phyloP scores from a whole-genome alignment of 1,140 invertebrate genomes.

The Augochlora pura region DNA sequence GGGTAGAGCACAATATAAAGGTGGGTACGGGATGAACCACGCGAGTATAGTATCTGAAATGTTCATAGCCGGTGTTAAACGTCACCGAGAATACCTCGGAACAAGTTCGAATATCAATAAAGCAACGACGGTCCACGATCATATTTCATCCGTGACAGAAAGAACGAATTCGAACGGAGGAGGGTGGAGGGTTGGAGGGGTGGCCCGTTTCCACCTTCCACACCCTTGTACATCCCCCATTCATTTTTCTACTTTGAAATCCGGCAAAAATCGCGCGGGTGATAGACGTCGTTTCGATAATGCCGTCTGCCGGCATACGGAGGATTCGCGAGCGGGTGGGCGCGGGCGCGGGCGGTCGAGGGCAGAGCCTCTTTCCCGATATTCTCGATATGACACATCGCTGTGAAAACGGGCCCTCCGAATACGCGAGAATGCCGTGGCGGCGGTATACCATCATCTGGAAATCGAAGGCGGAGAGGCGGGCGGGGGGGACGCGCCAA shows the following conservation, averaged over 20 bases:
- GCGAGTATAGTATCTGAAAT: not conserved
- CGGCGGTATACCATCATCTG: no score
- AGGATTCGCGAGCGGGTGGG: not conserved
- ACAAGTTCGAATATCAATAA: conserved; percentile 44
- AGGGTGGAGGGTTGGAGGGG: not conserved
- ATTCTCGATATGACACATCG: not conserved
- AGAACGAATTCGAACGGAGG: conserved; percentile 6
- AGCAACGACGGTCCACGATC: conserved; percentile 17
- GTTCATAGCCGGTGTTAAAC: not conserved
- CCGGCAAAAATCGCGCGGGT: conserved; percentile 14
- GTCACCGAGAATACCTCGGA: not conserved
- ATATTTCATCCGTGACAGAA: conserved; percentile 32
- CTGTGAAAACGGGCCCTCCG: not conserved
- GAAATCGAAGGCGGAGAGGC: not conserved
- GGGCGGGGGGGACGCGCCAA: not conserved
- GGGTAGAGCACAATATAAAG: no score
- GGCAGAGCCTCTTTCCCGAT: not conserved
- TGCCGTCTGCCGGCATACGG: not conserved
- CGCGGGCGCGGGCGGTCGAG: not conserved
- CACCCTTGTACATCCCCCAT: conserved; percentile 2
- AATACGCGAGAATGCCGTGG: not conserved
- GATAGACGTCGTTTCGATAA: conserved; percentile 20
- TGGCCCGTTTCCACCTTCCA: no score
- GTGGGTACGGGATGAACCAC: no score
- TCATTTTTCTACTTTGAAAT: conserved; percentile 32